These are phyloP conservation scores for Pyrocoelia pectoralis DNA, from an alignment of 2,888 invertebrate genomes.

Conservation along the genomic window DNA sequence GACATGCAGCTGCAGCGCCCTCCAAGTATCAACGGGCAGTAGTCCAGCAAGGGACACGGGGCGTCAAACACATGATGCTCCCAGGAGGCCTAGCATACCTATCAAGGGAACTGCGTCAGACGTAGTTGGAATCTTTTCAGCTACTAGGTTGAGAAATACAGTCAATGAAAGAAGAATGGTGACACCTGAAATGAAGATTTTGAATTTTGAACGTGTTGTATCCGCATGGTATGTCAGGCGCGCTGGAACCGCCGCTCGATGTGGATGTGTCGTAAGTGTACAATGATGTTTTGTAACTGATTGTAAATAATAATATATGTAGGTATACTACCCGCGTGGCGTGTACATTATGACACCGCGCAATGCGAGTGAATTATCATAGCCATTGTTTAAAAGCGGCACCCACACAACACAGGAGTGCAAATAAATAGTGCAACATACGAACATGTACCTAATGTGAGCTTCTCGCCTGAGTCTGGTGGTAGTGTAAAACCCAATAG, in stretches of 20 bases:
- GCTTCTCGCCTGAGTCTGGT: slow-evolving; percentile 96
- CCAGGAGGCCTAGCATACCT: slow-evolving; percentile 67
- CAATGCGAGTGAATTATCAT: slow-evolving; percentile 49
- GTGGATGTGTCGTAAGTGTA: slow-evolving; percentile 32
- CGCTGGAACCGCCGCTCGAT: slow-evolving; percentile 42
- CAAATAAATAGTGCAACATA: slow-evolving; percentile 49
- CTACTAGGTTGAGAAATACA: slow-evolving; percentile 97
- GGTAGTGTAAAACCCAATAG: slow-evolving; percentile 97
- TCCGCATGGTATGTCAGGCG: slow-evolving; percentile 43
- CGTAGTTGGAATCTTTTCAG: slow-evolving; percentile 93
- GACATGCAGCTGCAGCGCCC: slow-evolving; percentile 49
- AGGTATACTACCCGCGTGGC: slow-evolving; percentile 24
- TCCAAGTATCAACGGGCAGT: slow-evolving; percentile 64
- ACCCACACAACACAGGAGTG: slow-evolving; percentile 51
- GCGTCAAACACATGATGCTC: slow-evolving; percentile 61
- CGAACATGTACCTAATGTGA: slow-evolving; percentile 82
- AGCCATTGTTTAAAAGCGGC: slow-evolving; percentile 50
- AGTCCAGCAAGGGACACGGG: slow-evolving; percentile 58
- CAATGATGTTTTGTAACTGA: slow-evolving; percentile 29
- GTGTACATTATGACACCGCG: slow-evolving; percentile 48
- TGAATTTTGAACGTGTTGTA: slow-evolving; percentile 57
- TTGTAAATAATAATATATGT: slow-evolving; percentile 22
- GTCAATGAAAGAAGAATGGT: slow-evolving; percentile 97
- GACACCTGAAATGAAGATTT: slow-evolving; percentile 79
- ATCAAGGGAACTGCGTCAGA: slow-evolving; percentile 85